Percentiles rank a stretch among this genome's conserved stretches.
These are phyloP conservation scores for Calameuta filiformis DNA, from an alignment of 2,888 invertebrate species.

Conservation along the genomic window DNA sequence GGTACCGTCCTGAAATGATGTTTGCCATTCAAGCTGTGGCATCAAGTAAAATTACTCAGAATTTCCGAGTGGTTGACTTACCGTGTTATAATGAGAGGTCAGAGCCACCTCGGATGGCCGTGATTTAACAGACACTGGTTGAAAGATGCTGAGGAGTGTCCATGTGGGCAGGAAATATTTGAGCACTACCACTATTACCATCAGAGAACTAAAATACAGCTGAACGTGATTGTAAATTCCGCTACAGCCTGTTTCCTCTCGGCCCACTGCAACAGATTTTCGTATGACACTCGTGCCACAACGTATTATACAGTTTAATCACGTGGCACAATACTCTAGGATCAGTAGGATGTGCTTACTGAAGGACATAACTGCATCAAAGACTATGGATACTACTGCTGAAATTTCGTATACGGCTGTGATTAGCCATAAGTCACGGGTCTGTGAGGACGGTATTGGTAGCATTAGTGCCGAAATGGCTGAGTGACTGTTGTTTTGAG, in stretches of 20 bases:
- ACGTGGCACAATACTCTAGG: not conserved
- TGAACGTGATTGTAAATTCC: conserved; percentile 64
- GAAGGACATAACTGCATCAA: conserved; percentile 55
- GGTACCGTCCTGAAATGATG: conserved; percentile 43
- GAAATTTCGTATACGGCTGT: conserved; percentile 67
- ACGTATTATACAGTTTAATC: not conserved
- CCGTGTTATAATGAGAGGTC: conserved; percentile 53
- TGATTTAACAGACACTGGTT: conserved; percentile 50
- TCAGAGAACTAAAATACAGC: conserved; percentile 33
- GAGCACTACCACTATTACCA: conserved; percentile 32
- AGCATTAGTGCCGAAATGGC: conserved; percentile 48
- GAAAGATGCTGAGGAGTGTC: conserved; percentile 53
- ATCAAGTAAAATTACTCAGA: not conserved
- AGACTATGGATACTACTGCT: conserved; percentile 58
- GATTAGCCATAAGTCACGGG: conserved; percentile 68
- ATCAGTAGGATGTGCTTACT: conserved; percentile 35
- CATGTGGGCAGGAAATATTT: conserved; percentile 55
- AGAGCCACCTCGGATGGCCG: conserved; percentile 54
- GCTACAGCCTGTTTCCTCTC: conserved; percentile 58
- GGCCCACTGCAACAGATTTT: conserved; percentile 50
- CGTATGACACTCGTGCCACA: too few species aligned
- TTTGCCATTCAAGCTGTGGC: not conserved
- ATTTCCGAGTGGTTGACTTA: conserved; percentile 19
- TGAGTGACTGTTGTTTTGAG: conserved; percentile 49
- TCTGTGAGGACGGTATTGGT: conserved; percentile 60